Evolutionary conservation across 2,113 vertebrate species (phyloP), one percentile per base, ranked within the genome.

Genomic region (Heterotilapia buettikoferi): DNA sequence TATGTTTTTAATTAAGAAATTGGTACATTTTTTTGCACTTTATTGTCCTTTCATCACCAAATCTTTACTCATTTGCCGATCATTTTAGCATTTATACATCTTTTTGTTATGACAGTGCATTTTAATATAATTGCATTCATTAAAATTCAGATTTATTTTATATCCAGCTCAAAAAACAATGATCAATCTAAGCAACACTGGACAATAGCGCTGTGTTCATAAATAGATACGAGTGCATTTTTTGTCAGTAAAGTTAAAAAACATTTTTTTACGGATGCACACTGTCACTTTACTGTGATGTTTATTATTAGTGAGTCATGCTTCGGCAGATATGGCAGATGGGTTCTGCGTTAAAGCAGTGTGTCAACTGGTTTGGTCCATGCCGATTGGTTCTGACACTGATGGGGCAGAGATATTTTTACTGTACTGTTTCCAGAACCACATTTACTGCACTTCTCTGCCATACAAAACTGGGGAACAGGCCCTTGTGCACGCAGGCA

Each of bases 341-440:
- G 29, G 10, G 18, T 50, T 33, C 12, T 76, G 50, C 6, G 57
- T 53, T 12, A 9, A 52, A 33, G 61, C 50, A 66, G 6, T 16
- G 88, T 53, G 78, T 88, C 92, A 90, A 93, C 92, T 93, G 95
- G 85, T 93, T 92, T 83, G 71, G 89, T 95, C 89, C 76, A 82
- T 6, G 52, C 47, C 81, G 84, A 95, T 94, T 92, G 91, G 80
- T 92, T 92, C 92, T 91, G 93, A 95, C 95, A 94, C 86, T 90
- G 92, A 94, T 94, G 93, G 91, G 92, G 85, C 57, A 3, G 88
- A 88, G 81, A 90, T 92, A 87, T 94, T 95, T 93, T 93, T 94
- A 85, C 89, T 94, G 92, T 88, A 92, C 90, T 38, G 47, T 26
- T 84, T 95, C 94, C 94, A 93, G 86, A 86, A 92, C 88, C 86